phyloP scores from a whole-genome alignment of 2,113 vertebrate species.

The Oreotragus oreotragus region DNA sequence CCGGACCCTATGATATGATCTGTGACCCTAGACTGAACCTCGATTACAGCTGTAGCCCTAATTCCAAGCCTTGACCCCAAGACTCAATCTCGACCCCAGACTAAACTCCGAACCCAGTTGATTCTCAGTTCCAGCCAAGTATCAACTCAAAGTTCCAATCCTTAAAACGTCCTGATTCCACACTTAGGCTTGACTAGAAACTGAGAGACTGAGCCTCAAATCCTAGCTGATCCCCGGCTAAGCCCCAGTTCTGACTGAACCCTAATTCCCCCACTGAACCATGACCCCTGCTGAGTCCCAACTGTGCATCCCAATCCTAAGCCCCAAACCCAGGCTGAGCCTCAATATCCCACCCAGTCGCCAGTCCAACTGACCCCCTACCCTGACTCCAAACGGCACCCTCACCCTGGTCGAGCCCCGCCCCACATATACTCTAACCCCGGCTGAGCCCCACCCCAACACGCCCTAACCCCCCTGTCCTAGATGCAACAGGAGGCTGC shows the following conservation, averaged over 20 bases:
- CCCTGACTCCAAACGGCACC: not conserved
- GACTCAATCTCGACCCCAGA: not conserved
- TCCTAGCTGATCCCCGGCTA: not conserved
- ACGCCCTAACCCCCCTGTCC: not conserved
- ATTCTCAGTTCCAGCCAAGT: not conserved
- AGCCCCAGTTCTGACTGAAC: not conserved
- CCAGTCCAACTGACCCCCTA: not conserved
- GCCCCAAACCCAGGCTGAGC: not conserved
- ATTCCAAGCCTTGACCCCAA: not conserved
- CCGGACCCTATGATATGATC: no score
- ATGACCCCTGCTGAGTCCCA: no score
- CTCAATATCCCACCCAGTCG: not conserved
- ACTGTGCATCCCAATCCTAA: not conserved
- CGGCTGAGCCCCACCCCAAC: not conserved
- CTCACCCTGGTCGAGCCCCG: not conserved
- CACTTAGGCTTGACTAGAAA: not conserved
- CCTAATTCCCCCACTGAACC: not conserved
- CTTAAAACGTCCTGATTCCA: not conserved
- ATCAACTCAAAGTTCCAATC: not conserved
- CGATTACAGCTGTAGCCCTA: not conserved
- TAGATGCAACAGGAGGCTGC: rapidly evolving
- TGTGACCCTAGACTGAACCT: not conserved
- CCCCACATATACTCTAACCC: not conserved
- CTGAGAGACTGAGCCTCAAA: not conserved
- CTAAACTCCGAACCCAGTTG: not conserved